Conservation (phyloP, 2,113 vertebrate species). For the Desmodus rotundus region DNA sequence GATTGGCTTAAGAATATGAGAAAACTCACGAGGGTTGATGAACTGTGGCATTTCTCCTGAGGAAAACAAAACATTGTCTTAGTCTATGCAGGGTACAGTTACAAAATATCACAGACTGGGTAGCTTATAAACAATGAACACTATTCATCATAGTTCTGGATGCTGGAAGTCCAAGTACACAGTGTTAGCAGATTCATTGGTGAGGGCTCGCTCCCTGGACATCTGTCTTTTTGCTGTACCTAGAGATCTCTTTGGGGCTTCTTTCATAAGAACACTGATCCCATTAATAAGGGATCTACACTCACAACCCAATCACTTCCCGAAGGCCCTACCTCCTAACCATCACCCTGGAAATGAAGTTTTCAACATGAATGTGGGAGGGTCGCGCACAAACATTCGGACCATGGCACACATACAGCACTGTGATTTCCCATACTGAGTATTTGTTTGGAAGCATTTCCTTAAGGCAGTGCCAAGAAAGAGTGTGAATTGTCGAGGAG, state of each 20-base stretch:
- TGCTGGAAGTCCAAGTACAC: neutral
- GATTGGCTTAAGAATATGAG: neutral
- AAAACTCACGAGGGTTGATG: neutral
- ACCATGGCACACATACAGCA: rapidly evolving
- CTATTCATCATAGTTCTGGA: neutral
- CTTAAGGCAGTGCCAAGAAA: neutral
- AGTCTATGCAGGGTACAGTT: neutral
- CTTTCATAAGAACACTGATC: neutral
- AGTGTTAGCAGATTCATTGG: neutral
- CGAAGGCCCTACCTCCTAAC: neutral
- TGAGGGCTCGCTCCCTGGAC: neutral
- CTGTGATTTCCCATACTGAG: neutral
- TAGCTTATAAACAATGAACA: neutral
- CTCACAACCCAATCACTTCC: neutral
- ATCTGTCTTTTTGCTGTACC: neutral
- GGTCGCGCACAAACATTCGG: neutral
- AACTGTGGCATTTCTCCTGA: neutral
- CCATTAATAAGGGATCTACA: neutral
- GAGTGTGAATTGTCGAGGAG: neutral
- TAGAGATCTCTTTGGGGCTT: neutral
- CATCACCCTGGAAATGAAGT: neutral
- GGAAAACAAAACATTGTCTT: neutral
- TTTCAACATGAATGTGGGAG: neutral
- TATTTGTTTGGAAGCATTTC: neutral
- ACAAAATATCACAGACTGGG: neutral